Evolutionary conservation across 1,140 invertebrate species (phyloP), one percentile per base, ranked within the genome.

Genomic region (Drosophila dunni): DNA sequence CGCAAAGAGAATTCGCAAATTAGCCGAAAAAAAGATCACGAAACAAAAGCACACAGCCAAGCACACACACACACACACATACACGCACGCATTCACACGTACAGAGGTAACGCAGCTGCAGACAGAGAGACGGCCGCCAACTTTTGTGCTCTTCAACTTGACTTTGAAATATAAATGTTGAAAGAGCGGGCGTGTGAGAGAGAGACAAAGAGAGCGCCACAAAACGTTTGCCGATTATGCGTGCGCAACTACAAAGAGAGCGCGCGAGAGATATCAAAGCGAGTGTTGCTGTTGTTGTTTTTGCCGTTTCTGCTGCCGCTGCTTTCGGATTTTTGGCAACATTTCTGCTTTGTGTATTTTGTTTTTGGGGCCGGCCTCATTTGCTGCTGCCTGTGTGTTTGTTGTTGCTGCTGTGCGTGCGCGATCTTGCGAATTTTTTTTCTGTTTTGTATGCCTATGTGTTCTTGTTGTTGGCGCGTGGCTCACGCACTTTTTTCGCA

Each of bases 161-260:
- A 90, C 86, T 90, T 90, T 90, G 86, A 90, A 89, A 70, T 54
- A 10, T 24, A 71, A 81, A 60, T 86, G 82, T 86, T 81, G 82
- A 81, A 67, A 85, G 75, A 77, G 68, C 57, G 51, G 42, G 24
- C 3, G 24, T 29, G 24, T 5, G 24, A 29, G 24, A 29, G 24
- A 24, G 71, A 85, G 75, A 77, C 64, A 51, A 46, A 40, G 24
- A 24, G 24, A 29, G 24, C 24, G 24, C 24, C 24, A 29, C 9
- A n/a, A 61, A 58, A 54, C 33, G 44, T 57, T 61, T 61, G 66
- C 57, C 11, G 44, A 72, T 64, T 58, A 62, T 66, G 69, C 70
- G 64, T 73, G 64, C 24, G 45, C 36, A 34, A 46, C 24, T 34
- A 58, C 53, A 9, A 24, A 58, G 34, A 40, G 56, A 33, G 56